Evolutionary conservation across 2,797 vertebrate species (phyloP).

Genomic region (Pseudopleuronectes americanus): DNA sequence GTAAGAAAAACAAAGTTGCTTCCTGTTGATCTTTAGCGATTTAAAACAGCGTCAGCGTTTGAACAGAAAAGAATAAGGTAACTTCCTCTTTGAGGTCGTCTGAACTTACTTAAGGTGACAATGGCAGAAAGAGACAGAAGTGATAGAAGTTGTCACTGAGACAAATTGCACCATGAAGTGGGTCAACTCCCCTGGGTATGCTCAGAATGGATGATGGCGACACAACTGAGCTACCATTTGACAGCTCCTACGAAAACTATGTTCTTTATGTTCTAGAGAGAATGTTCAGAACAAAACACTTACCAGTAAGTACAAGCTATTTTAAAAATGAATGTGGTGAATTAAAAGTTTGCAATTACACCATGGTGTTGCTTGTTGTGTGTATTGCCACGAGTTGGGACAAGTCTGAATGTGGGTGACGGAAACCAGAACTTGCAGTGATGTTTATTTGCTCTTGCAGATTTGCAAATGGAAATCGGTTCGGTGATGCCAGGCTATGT

Average conservation of each 20-base stretch:
- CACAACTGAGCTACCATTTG: slow-evolving; percentile 47
- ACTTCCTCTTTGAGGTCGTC: slow-evolving; percentile 56
- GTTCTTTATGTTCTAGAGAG: not conserved
- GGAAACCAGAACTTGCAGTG: not conserved
- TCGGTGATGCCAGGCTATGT: not conserved
- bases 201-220: slow-evolving; percentile 54
- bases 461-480: not conserved
- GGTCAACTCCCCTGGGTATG: slow-evolving; percentile 64
- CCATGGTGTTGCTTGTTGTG: slow-evolving; percentile 1
- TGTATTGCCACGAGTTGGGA: not conserved
- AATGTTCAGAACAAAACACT: not conserved
- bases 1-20: too few species aligned
- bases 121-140: slow-evolving; percentile 59
- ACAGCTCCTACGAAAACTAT: slow-evolving; percentile 6
- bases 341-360: slow-evolving; percentile 13
- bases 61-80: slow-evolving; percentile 5
- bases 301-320: too few species aligned
- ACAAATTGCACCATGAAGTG: slow-evolving; percentile 65
- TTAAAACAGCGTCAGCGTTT: not conserved
- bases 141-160: slow-evolving; percentile 54
- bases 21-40: slow-evolving; percentile 17
- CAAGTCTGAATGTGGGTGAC: not conserved
- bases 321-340: not conserved
- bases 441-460: not conserved
- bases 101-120: slow-evolving; percentile 47